phyloP scores from a whole-genome alignment of 2,113 vertebrate genomes.

The Helogale parvula region DNA sequence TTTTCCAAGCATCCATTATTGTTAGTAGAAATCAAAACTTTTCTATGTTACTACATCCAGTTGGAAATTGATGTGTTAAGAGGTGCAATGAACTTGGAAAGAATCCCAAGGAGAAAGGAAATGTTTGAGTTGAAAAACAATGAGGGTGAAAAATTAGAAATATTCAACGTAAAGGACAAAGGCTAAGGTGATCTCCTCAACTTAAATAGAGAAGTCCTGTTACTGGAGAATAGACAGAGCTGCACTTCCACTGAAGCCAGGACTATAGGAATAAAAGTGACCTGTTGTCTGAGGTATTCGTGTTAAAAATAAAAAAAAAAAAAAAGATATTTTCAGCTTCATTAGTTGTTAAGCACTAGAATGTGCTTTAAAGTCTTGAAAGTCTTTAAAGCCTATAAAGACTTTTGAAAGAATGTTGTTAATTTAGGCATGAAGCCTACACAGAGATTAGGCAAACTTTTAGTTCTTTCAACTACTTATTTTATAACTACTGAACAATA shows the following conservation, averaged over 20 bases:
- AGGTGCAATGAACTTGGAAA: constrained; percentile 52
- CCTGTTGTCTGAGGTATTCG: constrained; percentile 60
- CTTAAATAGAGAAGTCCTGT: constrained; percentile 59
- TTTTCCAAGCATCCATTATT: constrained; percentile 54
- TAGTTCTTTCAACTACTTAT: constrained; percentile 58
- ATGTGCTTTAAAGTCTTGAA: background rate
- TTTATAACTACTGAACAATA: constrained; percentile 12
- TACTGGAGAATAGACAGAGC: constrained; percentile 41
- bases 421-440: constrained; percentile 47
- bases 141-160: constrained; percentile 58
- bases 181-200: constrained; percentile 51
- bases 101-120: constrained; percentile 65
- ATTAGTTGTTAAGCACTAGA: constrained; percentile 53
- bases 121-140: constrained; percentile 57
- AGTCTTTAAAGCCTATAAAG: background rate
- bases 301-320: constrained; percentile 27
- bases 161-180: constrained; percentile 62
- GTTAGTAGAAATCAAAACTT: constrained; percentile 35
- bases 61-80: constrained; percentile 45
- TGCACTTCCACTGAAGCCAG: background rate
- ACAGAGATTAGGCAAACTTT: constrained; percentile 49
- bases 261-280: constrained; percentile 34
- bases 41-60: background rate
- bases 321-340: constrained; percentile 59
- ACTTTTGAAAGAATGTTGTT: constrained; percentile 58